These are phyloP conservation scores for Anomalospiza imberbis DNA, from an alignment of 2,797 vertebrate genomes.

Conservation along the genomic window DNA sequence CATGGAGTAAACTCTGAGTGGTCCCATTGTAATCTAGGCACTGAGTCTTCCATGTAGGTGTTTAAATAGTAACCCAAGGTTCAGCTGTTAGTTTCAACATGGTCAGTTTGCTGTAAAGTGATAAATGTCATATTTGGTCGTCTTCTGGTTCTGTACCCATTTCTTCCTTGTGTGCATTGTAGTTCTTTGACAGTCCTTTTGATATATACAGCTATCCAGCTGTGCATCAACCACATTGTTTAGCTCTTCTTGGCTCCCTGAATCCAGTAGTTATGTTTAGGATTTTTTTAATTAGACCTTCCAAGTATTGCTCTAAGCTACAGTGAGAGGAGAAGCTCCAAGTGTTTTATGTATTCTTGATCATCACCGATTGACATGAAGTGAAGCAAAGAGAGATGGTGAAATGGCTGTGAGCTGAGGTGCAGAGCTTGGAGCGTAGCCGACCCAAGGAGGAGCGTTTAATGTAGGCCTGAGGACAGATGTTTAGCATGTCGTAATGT, in stretches of 20 bases:
- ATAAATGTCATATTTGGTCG: not conserved
- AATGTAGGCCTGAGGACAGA: not conserved
- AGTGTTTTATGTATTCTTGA: not conserved
- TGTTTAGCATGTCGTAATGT: rapidly evolving
- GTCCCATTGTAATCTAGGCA: not conserved
- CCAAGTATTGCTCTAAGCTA: not conserved
- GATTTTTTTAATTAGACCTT: not conserved
- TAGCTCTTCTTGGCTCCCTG: not conserved
- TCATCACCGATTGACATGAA: not conserved
- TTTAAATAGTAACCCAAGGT: not conserved
- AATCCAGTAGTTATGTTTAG: not conserved
- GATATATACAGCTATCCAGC: not conserved
- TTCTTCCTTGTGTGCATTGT: not conserved
- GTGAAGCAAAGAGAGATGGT: not conserved
- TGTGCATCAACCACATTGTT: not conserved
- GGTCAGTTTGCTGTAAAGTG: not conserved
- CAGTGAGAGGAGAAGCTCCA: not conserved
- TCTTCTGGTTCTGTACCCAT: not conserved
- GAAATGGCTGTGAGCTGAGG: not conserved
- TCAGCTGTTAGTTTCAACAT: not conserved
- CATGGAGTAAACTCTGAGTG: rapidly evolving
- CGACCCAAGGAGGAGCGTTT: rapidly evolving
- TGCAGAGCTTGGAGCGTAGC: not conserved
- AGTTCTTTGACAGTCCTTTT: not conserved
- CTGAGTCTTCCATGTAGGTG: not conserved